These are phyloP conservation scores for Passer domesticus DNA, from an alignment of 2,113 vertebrate genomes.

Conservation along the genomic window DNA sequence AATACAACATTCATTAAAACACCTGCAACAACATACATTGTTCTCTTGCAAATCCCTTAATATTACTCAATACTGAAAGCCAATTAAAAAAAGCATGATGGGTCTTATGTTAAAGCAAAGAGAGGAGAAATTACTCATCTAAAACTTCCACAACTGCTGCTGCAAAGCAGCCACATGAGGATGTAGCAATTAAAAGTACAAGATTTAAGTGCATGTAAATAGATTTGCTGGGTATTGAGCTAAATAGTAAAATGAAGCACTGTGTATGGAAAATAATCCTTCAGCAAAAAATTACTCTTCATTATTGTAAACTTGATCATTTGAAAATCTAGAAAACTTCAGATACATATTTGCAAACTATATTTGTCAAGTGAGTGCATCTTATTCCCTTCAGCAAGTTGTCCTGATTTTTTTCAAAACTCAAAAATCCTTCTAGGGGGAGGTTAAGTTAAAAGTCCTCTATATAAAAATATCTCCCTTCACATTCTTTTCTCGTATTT, in stretches of 20 bases:
- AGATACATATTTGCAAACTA: not conserved
- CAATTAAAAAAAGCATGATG: not conserved
- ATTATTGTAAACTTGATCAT: not conserved
- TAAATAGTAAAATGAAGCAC: not conserved
- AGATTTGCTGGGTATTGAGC: not conserved
- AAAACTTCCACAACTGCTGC: not conserved
- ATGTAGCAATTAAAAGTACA: not conserved
- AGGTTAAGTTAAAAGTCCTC: constrained; percentile 45
- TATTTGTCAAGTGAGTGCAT: not conserved
- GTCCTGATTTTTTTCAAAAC: not conserved
- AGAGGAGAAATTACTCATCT: not conserved
- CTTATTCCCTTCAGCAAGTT: constrained; percentile 7
- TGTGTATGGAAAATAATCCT: not conserved
- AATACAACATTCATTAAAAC: not conserved
- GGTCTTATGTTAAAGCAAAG: not conserved
- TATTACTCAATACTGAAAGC: not conserved
- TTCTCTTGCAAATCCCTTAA: not conserved
- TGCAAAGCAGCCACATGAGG: not conserved
- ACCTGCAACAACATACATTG: not conserved
- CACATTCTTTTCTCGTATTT: constrained; percentile 51
- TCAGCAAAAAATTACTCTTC: not conserved
- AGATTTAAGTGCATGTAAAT: not conserved
- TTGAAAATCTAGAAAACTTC: not conserved
- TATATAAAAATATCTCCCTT: constrained; percentile 39
- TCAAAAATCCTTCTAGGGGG: constrained; percentile 16